A percentile compares a stretch with the other conserved stretches of the same genome.
These are phyloP conservation scores for Kryptolebias marmoratus DNA, from an alignment of 2,113 vertebrate species.

Conservation along the genomic window DNA sequence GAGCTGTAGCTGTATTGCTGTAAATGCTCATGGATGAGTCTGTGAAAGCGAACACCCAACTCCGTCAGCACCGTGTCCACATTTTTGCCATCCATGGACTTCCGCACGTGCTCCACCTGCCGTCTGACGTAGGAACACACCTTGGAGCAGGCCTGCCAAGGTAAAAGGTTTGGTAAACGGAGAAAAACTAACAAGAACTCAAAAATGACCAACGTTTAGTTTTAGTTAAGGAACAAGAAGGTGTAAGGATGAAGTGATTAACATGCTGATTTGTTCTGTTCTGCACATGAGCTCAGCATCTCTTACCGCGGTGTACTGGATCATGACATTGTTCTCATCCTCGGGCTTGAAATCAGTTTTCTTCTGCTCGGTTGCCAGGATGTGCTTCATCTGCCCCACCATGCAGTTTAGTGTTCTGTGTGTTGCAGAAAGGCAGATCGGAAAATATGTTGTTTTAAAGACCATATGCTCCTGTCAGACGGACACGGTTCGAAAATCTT, in stretches of 20 bases:
- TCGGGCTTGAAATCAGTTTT: constrained; percentile 99
- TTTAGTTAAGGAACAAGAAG: not conserved
- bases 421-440: not conserved
- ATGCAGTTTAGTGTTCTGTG: constrained; percentile 98
- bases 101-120: constrained; percentile 94
- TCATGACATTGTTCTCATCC: constrained; percentile 97
- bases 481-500: not conserved
- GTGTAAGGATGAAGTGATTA: not conserved
- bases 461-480: not conserved
- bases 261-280: constrained; percentile 16
- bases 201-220: not conserved
- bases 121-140: constrained; percentile 94
- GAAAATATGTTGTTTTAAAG: not conserved
- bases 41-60: constrained; percentile 95
- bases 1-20: constrained; percentile 98
- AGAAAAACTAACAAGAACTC: not conserved
- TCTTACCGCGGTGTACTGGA: constrained; percentile 96
- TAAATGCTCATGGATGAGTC: constrained; percentile 95
- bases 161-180: not conserved
- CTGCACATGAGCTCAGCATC: constrained; percentile 14
- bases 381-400: constrained; percentile 98
- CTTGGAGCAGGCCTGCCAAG: constrained; percentile 93
- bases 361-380: constrained; percentile 94
- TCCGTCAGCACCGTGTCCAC: constrained; percentile 97
- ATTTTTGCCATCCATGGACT: constrained; percentile 99